These are phyloP conservation scores for Diabrotica undecimpunctata DNA, from an alignment of 1,140 invertebrate species.

Conservation along the genomic window DNA sequence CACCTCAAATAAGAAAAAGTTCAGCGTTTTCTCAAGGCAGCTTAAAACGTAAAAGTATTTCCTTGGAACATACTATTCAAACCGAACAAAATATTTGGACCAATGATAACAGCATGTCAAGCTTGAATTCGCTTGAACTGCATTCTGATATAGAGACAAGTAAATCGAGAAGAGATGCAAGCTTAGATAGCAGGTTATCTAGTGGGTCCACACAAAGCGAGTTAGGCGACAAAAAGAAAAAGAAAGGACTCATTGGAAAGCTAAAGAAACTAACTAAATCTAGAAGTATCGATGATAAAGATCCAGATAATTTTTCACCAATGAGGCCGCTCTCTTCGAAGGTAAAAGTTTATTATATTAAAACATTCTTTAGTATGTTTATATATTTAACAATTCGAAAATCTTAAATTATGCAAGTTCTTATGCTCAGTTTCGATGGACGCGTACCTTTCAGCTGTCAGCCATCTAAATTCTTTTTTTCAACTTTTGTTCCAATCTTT, in stretches of 20 bases:
- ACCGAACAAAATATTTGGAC: conserved; percentile 60
- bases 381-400: too few species aligned
- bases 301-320: conserved; percentile 39
- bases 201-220: conserved; percentile 83
- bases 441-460: too few species aligned
- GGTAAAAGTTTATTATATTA: conserved; percentile 19
- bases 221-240: conserved; percentile 67
- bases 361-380: not conserved
- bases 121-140: conserved; percentile 71
- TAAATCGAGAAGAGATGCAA: conserved; percentile 60
- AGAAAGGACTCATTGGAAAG: conserved; percentile 81
- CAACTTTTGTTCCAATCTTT: too few species aligned
- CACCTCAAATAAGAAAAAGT: conserved; percentile 48
- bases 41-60: conserved; percentile 69
- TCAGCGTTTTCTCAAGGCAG: conserved; percentile 43
- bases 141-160: conserved; percentile 51
- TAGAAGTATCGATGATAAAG: conserved; percentile 68
- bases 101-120: conserved; percentile 74
- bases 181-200: conserved; percentile 75
- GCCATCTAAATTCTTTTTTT: too few species aligned
- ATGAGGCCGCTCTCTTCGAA: conserved; percentile 33
- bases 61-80: conserved; percentile 67
- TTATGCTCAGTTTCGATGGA: too few species aligned
- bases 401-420: too few species aligned
- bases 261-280: conserved; percentile 82